These are phyloP conservation scores for Bergia puertoricense DNA, from an alignment of 92 coral and sea anemone species.

Conservation along the genomic window DNA sequence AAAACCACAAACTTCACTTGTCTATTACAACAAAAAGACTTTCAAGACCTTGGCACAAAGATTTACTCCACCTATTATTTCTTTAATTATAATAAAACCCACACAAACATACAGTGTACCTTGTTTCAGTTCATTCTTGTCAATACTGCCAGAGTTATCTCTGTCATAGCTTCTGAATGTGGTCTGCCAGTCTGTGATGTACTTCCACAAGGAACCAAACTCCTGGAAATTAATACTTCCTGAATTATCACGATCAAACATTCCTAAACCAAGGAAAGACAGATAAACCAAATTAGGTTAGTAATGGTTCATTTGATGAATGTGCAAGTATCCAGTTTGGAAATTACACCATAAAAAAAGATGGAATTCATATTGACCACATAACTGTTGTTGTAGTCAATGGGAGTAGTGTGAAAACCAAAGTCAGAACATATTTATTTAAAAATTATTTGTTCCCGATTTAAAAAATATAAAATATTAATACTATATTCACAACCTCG, in stretches of 20 bases:
- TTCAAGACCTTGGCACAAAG: no score
- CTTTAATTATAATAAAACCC: no score
- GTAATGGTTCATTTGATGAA: neutral
- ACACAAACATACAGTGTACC: conserved; percentile 44
- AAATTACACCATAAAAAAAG: no score
- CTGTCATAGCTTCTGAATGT: conserved; percentile 92
- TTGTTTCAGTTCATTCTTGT: conserved; percentile 86
- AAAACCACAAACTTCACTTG: no score
- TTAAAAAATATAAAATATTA: no score
- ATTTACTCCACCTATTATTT: no score
- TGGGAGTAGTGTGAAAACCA: neutral
- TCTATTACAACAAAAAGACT: no score
- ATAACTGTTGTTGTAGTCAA: neutral
- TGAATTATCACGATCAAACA: conserved; percentile 95
- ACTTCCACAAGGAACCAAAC: conserved; percentile 90
- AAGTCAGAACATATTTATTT: neutral
- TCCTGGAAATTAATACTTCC: conserved; percentile 96
- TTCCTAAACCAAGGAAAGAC: conserved; percentile 55
- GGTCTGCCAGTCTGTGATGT: conserved; percentile 95
- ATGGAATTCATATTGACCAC: no score
- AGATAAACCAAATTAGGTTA: neutral
- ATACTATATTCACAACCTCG: no score
- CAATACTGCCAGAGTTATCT: conserved; percentile 94
- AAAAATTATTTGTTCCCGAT: no score
- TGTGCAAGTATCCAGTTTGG: no score